phyloP scores from a whole-genome alignment of 2,113 vertebrate genomes.

The Nanger granti region DNA sequence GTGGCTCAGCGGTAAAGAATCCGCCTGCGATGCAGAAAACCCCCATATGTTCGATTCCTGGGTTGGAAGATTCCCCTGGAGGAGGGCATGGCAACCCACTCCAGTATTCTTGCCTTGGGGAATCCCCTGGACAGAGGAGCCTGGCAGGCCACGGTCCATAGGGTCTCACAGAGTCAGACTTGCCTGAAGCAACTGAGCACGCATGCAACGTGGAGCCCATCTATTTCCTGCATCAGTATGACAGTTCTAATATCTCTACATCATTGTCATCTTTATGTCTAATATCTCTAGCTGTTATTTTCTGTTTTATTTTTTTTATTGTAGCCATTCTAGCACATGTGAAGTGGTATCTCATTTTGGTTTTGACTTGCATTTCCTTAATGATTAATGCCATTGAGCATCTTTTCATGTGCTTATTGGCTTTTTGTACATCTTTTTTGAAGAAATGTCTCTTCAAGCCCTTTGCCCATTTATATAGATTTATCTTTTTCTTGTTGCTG shows the following conservation, averaged over 20 bases:
- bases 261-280: neutral
- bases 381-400: neutral
- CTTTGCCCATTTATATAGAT: neutral
- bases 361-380: neutral
- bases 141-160: neutral
- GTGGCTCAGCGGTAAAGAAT: neutral
- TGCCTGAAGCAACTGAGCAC: neutral
- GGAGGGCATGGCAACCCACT: neutral
- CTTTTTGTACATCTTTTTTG: neutral
- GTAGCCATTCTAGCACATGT: neutral
- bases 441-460: neutral
- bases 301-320: neutral
- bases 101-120: neutral
- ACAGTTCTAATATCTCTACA: neutral
- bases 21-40: neutral
- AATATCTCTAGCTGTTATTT: neutral
- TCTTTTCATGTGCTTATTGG: neutral
- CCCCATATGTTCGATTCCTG: neutral
- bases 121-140: neutral
- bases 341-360: neutral
- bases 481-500: neutral
- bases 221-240: neutral
- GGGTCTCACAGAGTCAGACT: neutral
- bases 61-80: neutral
- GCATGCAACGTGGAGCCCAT: neutral